These are phyloP conservation scores for Drosophila paulistorum DNA, from an alignment of 1,140 invertebrate genomes.

Conservation along the genomic window DNA sequence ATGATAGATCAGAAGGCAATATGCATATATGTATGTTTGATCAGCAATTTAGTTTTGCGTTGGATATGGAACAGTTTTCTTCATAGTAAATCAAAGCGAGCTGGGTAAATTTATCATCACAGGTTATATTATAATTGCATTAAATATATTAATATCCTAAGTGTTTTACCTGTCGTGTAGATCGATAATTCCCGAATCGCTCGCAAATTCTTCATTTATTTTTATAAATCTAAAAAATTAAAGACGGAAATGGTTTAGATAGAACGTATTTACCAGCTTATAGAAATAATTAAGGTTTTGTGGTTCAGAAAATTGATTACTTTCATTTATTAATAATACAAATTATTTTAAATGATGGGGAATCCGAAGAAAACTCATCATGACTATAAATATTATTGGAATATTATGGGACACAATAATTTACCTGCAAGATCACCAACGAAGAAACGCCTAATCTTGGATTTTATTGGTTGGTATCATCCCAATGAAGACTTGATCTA, in stretches of 20 bases:
- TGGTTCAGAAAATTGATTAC: neutral
- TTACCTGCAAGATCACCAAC: neutral
- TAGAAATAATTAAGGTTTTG: neutral
- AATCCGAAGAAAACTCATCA: slow-evolving; percentile 39
- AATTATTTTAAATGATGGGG: slow-evolving; percentile 31
- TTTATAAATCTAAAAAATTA: neutral
- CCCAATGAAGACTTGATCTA: neutral
- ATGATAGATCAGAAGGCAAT: neutral
- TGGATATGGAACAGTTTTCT: slow-evolving; percentile 71
- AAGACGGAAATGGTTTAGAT: neutral
- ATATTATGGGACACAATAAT: neutral
- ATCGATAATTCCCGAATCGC: neutral
- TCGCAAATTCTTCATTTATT: neutral
- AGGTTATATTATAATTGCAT: no score
- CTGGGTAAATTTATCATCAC: slow-evolving; percentile 72
- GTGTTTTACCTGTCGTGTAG: neutral
- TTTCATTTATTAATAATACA: neutral
- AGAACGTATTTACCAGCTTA: neutral
- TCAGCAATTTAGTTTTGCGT: slow-evolving; percentile 60
- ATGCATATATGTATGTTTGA: neutral
- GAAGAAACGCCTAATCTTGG: no score
- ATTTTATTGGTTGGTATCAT: no score
- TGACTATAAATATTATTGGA: neutral
- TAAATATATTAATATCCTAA: neutral
- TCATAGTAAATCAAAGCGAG: slow-evolving; percentile 70